These are phyloP conservation scores for Caerostris extrusa DNA, from an alignment of 1,140 invertebrate genomes.

Conservation along the genomic window DNA sequence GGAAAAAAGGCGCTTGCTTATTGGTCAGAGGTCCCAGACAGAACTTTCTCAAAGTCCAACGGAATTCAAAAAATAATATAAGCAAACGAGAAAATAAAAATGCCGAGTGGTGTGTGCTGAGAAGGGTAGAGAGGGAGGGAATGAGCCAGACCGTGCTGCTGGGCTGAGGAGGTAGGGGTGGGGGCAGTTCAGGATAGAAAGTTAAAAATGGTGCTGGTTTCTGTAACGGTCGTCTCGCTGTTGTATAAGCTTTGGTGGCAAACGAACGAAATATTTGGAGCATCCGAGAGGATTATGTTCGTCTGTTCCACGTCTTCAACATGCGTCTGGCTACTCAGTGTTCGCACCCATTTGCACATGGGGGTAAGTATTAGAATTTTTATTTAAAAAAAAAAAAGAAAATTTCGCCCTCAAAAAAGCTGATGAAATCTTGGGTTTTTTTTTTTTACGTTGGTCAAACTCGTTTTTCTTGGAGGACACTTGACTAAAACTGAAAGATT, in stretches of 20 bases:
- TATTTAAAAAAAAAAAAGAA: background rate
- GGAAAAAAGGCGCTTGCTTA: conserved; percentile 55
- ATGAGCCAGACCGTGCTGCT: background rate
- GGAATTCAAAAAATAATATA: conserved; percentile 66
- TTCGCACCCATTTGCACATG: background rate
- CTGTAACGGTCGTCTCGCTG: conserved; percentile 55
- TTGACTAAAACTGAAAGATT: no score
- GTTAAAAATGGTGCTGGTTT: conserved; percentile 70
- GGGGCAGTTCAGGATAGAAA: conserved; percentile 27
- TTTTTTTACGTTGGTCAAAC: background rate
- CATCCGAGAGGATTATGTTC: background rate
- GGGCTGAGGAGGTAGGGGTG: conserved; percentile 14
- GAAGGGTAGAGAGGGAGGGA: background rate
- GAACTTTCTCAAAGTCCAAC: conserved; percentile 77
- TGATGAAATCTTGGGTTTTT: background rate
- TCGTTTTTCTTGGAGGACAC: no score
- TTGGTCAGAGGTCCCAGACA: conserved; percentile 64
- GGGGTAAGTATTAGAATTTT: background rate
- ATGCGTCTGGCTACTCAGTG: background rate
- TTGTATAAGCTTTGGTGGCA: background rate
- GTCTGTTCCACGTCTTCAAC: background rate
- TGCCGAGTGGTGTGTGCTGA: background rate
- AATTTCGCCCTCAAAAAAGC: background rate
- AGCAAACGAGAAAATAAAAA: conserved; percentile 45
- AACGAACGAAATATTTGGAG: conserved; percentile 25